Percentiles rank a stretch among this genome's conserved stretches.
Evolutionary conservation across 2,888 invertebrate species (phyloP).

Genomic region (Peribatodes rhomboidaria): DNA sequence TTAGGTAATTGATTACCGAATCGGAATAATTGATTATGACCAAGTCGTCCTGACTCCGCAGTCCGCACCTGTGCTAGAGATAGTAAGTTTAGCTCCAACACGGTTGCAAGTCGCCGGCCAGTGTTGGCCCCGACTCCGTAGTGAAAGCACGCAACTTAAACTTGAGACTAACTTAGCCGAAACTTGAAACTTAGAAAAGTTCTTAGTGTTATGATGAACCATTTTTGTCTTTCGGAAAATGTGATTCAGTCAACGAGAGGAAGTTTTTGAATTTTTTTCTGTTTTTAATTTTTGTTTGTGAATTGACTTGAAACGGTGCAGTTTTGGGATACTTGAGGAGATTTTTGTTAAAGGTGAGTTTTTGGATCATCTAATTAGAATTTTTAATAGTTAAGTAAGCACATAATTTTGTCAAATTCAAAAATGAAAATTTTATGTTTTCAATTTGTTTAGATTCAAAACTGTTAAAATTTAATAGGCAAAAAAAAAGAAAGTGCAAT

Average conservation of each 20-base stretch:
- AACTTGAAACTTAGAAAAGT: conserved; percentile 27
- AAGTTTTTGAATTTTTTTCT: conserved; percentile 53
- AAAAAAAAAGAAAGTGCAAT: too few relatives aligned
- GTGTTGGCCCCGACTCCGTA: conserved; percentile 42
- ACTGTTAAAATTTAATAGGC: too few relatives aligned
- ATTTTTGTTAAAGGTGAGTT: conserved; percentile 58
- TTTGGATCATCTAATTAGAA: neutral
- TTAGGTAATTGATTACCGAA: conserved; percentile 14
- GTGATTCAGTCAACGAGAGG: conserved; percentile 78
- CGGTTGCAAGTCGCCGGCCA: conserved; percentile 27
- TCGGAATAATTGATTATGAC: neutral
- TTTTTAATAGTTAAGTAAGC: too few relatives aligned
- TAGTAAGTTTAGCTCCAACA: conserved; percentile 56
- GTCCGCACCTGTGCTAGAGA: conserved; percentile 56
- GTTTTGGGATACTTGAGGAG: conserved; percentile 58
- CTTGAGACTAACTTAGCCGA: too few relatives aligned
- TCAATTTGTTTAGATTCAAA: too few relatives aligned
- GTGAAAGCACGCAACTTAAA: conserved; percentile 46
- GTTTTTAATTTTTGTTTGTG: conserved; percentile 53
- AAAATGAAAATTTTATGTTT: too few relatives aligned
- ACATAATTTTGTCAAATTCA: too few relatives aligned
- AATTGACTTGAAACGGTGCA: conserved; percentile 44
- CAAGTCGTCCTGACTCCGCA: conserved; percentile 46
- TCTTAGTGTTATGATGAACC: conserved; percentile 69
- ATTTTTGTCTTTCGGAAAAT: conserved; percentile 81